Evolutionary conservation across 2,888 invertebrate genomes (phyloP), one percentile per base, ranked within the genome.

Genomic region (Thyatira batis): DNA sequence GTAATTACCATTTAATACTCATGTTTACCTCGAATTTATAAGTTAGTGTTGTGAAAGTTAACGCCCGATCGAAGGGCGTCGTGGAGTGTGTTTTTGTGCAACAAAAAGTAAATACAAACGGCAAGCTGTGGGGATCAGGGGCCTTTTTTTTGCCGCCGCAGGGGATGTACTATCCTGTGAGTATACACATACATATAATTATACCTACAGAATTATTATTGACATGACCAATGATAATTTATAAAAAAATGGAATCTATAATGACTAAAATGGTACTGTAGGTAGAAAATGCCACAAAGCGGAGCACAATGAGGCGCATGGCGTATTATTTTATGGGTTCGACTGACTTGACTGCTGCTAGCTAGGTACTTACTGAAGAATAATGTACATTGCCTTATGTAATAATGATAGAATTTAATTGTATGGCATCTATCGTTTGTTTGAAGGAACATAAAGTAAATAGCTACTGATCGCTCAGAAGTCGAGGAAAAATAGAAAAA

Each of bases 101-200:
- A 79, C 84, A 86, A 82, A 89, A 90, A 93, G 92, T 90, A 91
- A 88, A 93, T 92, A 94, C 93, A 95, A 95, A 96, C 95, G 95
- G 95, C 97, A 97, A 97, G 95, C 97, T 97, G 97, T 97, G 97
- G 97, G 97, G 97, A 94, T 96, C 97, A 93, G 97, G 97, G 94
- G 96, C 97, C 93, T 97, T 96, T 94, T 97, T 97, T 94, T 95
- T 97, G 95, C 97, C 97, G 95, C 96, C 96, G 93, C 97, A 97
- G 96, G 97, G 97, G 95, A 97, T 97, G 95, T 97, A 97, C 94
- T 97, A 97, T 95, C 97, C 97, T 95, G 97, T 97, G 94, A 97
- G 97, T 96, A 90, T 84, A 64, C 62, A 55, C 61, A 61, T 61
- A 55, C 61, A 61, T 58, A 55, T 46, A 60, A 60, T 59, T 52